Conservation (phyloP, 2,888 invertebrate genomes). For the Allacma fusca region DNA sequence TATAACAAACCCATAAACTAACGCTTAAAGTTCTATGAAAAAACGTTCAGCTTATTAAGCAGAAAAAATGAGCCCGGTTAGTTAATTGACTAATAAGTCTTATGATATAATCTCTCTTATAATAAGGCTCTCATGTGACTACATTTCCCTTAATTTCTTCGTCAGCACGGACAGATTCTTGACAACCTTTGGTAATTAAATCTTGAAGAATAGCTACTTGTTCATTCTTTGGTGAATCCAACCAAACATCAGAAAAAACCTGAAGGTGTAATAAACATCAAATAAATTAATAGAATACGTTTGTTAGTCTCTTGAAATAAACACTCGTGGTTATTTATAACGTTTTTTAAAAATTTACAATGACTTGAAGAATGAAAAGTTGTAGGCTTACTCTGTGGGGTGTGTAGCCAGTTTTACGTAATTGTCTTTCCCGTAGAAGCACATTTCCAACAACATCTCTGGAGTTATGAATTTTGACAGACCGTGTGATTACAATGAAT, state of each 20-base stretch:
- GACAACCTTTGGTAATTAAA: not conserved
- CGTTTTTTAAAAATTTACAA: not conserved
- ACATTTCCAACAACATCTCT: slow-evolving; percentile 48
- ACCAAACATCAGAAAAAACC: not conserved
- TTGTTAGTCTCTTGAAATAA: not conserved
- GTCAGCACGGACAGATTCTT: not conserved
- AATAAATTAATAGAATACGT: not conserved
- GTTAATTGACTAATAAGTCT: too few relatives aligned
- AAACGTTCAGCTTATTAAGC: too few relatives aligned
- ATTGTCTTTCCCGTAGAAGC: slow-evolving; percentile 48
- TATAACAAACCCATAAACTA: too few relatives aligned
- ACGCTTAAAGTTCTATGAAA: too few relatives aligned
- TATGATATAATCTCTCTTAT: too few relatives aligned
- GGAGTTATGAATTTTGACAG: slow-evolving; percentile 20
- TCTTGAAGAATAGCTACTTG: not conserved
- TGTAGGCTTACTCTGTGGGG: slow-evolving; percentile 46
- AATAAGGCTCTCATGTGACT: too few relatives aligned
- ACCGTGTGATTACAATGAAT: slow-evolving; percentile 32
- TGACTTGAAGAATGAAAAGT: too few relatives aligned
- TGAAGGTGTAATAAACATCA: not conserved
- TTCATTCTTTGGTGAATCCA: not conserved
- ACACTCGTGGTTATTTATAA: not conserved
- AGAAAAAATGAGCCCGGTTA: too few relatives aligned
- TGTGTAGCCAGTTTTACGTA: slow-evolving; percentile 53
- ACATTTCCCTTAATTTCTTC: not conserved